A percentile compares a stretch with the other conserved stretches of the same genome.
phyloP scores from a whole-genome alignment of 2,797 vertebrate genomes.

The Microctenopoma stevenorrisi region DNA sequence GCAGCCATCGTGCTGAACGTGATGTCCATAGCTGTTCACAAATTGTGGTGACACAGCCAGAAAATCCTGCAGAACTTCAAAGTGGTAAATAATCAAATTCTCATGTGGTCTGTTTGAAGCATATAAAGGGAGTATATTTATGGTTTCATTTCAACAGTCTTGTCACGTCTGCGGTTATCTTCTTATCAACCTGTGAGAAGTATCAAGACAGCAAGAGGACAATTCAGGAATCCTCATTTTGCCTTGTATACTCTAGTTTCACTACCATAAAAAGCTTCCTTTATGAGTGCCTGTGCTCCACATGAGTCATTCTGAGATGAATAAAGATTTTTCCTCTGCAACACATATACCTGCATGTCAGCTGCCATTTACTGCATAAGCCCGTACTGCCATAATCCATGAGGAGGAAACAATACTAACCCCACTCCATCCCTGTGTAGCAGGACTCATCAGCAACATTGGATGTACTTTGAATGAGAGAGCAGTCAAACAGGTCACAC shows the following conservation, averaged over 20 bases:
- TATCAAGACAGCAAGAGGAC: slow-evolving; percentile 14
- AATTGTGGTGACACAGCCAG: slow-evolving; percentile 28
- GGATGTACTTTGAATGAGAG: slow-evolving; percentile 41
- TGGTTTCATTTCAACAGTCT: slow-evolving; percentile 11
- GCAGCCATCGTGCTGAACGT: slow-evolving; percentile 22
- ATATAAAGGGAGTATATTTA: slow-evolving; percentile 3
- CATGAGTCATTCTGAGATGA: background rate
- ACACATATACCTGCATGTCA: slow-evolving; percentile 22
- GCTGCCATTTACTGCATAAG: slow-evolving; percentile 32
- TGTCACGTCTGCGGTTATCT: slow-evolving; percentile 14
- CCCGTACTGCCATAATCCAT: slow-evolving; percentile 13
- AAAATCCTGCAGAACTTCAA: slow-evolving; percentile 37
- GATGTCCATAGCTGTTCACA: slow-evolving; percentile 11
- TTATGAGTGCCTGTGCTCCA: background rate
- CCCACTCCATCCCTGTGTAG: slow-evolving; percentile 2
- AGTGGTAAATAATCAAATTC: slow-evolving; percentile 22
- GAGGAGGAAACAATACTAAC: slow-evolving; percentile 14
- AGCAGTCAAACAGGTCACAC: slow-evolving; percentile 44
- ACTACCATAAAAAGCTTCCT: background rate
- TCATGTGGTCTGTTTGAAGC: slow-evolving; percentile 21
- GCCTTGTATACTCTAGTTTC: slow-evolving; percentile 6
- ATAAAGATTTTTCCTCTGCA: slow-evolving; percentile 2
- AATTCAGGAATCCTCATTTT: slow-evolving; percentile 15
- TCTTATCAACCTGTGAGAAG: slow-evolving; percentile 20
- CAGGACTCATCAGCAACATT: slow-evolving; percentile 32